Evolutionary conservation across 2,113 vertebrate species (phyloP).

Genomic region (Oxygymnocypris stewartii): DNA sequence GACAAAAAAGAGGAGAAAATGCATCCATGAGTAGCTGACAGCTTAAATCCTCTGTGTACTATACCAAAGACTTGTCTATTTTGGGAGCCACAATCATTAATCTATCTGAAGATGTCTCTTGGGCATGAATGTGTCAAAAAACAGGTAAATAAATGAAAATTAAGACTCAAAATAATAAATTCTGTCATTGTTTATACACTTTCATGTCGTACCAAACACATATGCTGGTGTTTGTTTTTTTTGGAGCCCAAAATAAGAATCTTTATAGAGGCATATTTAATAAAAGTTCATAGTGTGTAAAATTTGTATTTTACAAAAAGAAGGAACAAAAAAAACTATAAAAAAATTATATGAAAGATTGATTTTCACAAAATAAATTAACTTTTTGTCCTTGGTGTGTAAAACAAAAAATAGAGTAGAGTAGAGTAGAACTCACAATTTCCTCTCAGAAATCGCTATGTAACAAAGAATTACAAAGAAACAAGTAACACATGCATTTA

Average conservation of each 20-base stretch:
- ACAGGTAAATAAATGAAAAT: neutral
- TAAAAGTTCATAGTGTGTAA: neutral
- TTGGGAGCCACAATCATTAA: constrained; percentile 1
- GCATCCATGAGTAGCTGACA: neutral
- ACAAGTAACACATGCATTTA: neutral
- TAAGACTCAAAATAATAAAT: constrained; percentile 1
- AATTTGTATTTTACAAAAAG: neutral
- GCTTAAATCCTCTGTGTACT: neutral
- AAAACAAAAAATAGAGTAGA: no score
- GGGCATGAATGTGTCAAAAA: constrained; percentile 7
- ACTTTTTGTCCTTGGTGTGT: no score
- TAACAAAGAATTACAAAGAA: neutral
- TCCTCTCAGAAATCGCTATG: neutral
- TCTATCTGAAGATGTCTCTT: neutral
- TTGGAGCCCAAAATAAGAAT: neutral
- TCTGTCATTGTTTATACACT: constrained; percentile 8
- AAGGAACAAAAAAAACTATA: neutral
- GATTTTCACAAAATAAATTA: neutral
- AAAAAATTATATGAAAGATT: neutral
- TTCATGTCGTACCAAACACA: neutral
- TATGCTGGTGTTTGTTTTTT: neutral
- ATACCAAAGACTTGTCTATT: constrained; percentile 35
- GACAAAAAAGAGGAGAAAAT: neutral
- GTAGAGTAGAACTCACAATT: neutral
- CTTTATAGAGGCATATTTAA: neutral